Percentiles rank a stretch among this genome's conserved stretches.
These are phyloP conservation scores for Forbesichthys papilliferus DNA, from an alignment of 2,113 vertebrate genomes.

Conservation along the genomic window DNA sequence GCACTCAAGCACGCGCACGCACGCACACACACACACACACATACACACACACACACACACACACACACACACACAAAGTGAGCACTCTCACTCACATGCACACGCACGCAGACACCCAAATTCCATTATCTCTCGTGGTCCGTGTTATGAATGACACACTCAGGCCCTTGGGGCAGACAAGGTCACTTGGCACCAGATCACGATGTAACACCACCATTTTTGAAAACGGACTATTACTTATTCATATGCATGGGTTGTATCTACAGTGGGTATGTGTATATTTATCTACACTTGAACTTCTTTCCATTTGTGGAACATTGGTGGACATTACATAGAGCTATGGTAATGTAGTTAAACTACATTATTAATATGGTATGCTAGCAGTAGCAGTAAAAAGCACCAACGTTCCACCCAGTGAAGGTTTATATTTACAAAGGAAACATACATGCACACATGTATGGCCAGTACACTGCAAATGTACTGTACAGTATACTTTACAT, in stretches of 20 bases:
- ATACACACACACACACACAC: neutral
- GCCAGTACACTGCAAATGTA: too few relatives aligned
- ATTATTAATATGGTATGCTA: too few relatives aligned
- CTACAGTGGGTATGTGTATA: too few relatives aligned
- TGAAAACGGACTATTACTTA: constrained; percentile 38
- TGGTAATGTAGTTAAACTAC: too few relatives aligned
- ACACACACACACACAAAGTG: neutral
- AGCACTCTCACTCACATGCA: neutral
- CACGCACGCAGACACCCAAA: neutral
- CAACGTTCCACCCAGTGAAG: too few relatives aligned
- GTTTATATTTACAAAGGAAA: too few relatives aligned
- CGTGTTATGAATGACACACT: constrained; percentile 56
- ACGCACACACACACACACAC: constrained; percentile 14
- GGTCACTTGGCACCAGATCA: constrained; percentile 42
- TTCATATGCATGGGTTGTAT: constrained; percentile 15
- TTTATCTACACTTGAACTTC: too few relatives aligned
- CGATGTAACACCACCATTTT: constrained; percentile 35
- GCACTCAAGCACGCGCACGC: constrained; percentile 19
- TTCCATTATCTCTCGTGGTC: constrained; percentile 48
- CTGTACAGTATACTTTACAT: too few relatives aligned
- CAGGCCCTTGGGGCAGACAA: constrained; percentile 38
- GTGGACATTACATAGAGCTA: too few relatives aligned
- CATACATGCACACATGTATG: too few relatives aligned
- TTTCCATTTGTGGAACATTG: too few relatives aligned
- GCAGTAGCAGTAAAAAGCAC: too few relatives aligned